Percentiles rank a stretch among this genome's conserved stretches.
Conservation (phyloP, 2,113 vertebrate genomes). For the Neolamprologus cancellatus region DNA sequence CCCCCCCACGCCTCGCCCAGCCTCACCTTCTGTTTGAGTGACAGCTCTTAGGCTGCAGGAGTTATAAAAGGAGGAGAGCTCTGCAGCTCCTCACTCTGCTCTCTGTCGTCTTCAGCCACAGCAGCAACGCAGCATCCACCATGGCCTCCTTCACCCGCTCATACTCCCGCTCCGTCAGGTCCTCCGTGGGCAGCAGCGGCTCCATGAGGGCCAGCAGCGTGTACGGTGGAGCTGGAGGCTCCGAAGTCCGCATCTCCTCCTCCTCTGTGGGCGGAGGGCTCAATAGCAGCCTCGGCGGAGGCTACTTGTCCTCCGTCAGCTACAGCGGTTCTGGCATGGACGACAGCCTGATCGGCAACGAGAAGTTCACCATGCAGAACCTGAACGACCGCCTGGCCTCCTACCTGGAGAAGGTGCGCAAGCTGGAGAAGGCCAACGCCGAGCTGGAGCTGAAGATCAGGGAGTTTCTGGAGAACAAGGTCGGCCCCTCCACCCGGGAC, state of each 20-base stretch:
- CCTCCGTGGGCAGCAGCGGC: conserved; percentile 9
- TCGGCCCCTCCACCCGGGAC: conserved; percentile 9
- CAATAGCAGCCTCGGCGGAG: neutral
- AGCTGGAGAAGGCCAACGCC: conserved; percentile 65
- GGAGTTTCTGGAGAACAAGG: conserved; percentile 54
- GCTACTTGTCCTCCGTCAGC: neutral
- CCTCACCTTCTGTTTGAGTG: neutral
- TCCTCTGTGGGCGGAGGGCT: neutral
- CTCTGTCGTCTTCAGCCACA: neutral
- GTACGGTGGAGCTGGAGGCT: conserved; percentile 33
- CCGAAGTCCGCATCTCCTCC: conserved; percentile 38
- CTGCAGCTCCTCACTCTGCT: neutral
- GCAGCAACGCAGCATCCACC: neutral
- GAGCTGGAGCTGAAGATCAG: conserved; percentile 73
- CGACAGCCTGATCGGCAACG: conserved; percentile 33
- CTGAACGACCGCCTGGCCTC: conserved; percentile 71
- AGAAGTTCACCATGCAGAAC: conserved; percentile 73
- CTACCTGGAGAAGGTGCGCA: conserved; percentile 69
- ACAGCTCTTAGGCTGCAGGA: neutral
- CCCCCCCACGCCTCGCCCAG: neutral
- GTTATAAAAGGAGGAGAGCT: conserved; percentile 1
- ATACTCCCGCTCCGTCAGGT: conserved; percentile 19
- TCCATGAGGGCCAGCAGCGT: conserved; percentile 17
- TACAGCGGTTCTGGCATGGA: neutral
- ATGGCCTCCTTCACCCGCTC: neutral